Base-by-base conservation (phyloP, 2,888 invertebrate genomes). In the Orgyia antiqua region DNA sequence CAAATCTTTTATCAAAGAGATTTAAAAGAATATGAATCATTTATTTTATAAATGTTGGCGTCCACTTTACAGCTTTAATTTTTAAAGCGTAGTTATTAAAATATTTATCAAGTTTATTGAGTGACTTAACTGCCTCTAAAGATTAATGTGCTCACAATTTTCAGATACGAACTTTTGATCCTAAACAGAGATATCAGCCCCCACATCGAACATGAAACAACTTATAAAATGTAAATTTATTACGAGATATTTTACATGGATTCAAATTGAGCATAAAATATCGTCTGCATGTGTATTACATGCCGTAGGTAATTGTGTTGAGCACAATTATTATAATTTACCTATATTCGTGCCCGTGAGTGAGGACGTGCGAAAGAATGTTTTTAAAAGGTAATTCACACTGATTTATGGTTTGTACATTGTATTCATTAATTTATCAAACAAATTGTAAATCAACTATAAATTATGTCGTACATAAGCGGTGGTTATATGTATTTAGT, bases 311-410 rank as follows among this genome's bases (percentile, higher is more conserved):
- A 82, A 4, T 64, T n/a, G n/a, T n/a, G 65, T 57, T 47, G 64
- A 49, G 60, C 71, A 78, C 79, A 83, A 84, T 86, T 84, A 86
- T 86, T 83, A 82, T 86, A 86, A 84, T 86, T 86, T 83, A 74
- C 71, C 69, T 80, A 80, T 80, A 80, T 83, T 80, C 77, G 68
- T 62, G 65, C 58, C 67, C 70, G 76, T 77, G 75, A 83, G 71
- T 77, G 75, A 82, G 71, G 76, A 83, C 76, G 82, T 80, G 84
- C 78, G 82, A 84, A 83, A 77, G 76, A 80, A 79, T 70, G 72
- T 72, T 80, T 78, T 78, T 70, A 71, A 64, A 65, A 61, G 59
- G 61, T 63, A 66, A 68, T 64, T 68, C 68, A 57, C 50, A 52
- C 48, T 78, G 83, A 84, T 84, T 84, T 83, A 83, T 80, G 54